A percentile compares a stretch with the other conserved stretches of the same genome.
These are phyloP conservation scores for Calliphora vomitoria DNA, from an alignment of 2,888 invertebrate genomes.

Conservation along the genomic window DNA sequence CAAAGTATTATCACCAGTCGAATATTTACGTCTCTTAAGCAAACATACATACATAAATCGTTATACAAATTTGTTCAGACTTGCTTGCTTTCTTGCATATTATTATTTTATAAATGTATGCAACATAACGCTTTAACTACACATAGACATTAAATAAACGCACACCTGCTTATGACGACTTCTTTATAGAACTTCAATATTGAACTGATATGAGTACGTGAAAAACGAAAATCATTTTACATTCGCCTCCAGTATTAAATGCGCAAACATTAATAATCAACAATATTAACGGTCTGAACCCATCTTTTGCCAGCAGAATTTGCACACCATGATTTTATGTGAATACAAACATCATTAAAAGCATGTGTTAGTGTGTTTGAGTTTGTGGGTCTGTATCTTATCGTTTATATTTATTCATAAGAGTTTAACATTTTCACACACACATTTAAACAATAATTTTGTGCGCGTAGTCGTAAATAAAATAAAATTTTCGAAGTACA, in stretches of 20 bases:
- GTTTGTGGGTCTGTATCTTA: slow-evolving; percentile 3
- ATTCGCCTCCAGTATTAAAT: neutral
- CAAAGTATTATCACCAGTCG: neutral
- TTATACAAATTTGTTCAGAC: neutral
- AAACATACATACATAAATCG: neutral
- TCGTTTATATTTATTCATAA: slow-evolving; percentile 37
- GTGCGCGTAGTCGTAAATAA: neutral
- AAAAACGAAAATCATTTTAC: neutral
- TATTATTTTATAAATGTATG: neutral
- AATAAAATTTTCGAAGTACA: neutral
- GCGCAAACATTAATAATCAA: neutral
- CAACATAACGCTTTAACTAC: neutral
- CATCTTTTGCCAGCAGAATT: neutral
- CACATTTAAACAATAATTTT: neutral
- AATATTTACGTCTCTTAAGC: neutral
- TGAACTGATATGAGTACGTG: neutral
- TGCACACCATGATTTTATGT: neutral
- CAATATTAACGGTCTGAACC: neutral
- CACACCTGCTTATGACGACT: neutral
- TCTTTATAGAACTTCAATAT: neutral
- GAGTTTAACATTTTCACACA: slow-evolving; percentile 29
- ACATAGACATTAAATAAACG: neutral
- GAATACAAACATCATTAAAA: slow-evolving; percentile 6
- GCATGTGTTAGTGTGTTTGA: neutral
- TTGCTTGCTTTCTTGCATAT: neutral